Evolutionary conservation across 2,797 vertebrate species (phyloP), one percentile per base, ranked within the genome.

Genomic region (Heterohyrax brucei): DNA sequence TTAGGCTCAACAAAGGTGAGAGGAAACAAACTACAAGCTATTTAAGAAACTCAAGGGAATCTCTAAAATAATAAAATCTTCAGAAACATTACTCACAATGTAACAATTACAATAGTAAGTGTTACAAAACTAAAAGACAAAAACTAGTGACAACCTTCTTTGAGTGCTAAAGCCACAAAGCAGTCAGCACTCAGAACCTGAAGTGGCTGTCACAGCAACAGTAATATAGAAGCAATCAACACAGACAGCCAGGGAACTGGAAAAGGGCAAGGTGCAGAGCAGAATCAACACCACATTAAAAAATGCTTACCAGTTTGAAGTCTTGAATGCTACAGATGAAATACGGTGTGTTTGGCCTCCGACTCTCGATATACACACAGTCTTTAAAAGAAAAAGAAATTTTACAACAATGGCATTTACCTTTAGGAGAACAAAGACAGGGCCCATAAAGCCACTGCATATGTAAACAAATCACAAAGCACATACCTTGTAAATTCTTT

Each of bases 291-390:
- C 90, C 94, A 97, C 19, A 89, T 83, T 21, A 87, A 97, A 87
- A 72, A 97, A 86, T 98, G 99, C 99, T 99, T 99, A 99, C 99
- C 99, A 99, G 98, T 98, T 99, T 99, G 99, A 99, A 99, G 99
- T 99, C 99, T 99, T 99, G 99, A 99, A 99, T 99, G 99, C 99
- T 99, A 99, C 99, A 99, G 99, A 99, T 99, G 99, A 99, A 99
- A 98, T 99, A 99, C 73, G 99, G 99, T 75, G 99, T 99, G 98
- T 99, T 99, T 97, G 99, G 99, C 97, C 99, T 99, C 91, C 99
- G 99, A 95, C 99, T 99, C 98, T 99, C 99, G 97, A 99, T 99
- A 98, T 99, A 99, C 98, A 99, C 99, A 98, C 99, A 99, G 99
- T 99, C 99, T 99, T 99, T 94, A 94, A 99, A 98, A 97, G 97